Conservation (phyloP, 2,113 vertebrate species). For the Podarcis cretensis region DNA sequence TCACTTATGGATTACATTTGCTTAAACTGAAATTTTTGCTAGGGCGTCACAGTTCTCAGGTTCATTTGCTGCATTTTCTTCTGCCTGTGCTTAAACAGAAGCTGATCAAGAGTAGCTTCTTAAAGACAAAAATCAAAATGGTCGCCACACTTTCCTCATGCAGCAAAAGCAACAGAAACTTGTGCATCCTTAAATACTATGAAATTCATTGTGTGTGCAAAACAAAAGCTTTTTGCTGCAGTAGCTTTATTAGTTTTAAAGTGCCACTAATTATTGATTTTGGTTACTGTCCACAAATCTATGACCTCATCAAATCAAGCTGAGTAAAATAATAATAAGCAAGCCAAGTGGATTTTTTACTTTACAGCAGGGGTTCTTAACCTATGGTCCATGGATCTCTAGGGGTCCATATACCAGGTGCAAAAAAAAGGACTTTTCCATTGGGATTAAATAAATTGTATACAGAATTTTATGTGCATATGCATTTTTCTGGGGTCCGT, state of each 20-base stretch:
- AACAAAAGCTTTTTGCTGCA: neutral
- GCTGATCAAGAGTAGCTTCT: neutral
- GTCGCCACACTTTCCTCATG: neutral
- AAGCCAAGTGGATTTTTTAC: too few species aligned
- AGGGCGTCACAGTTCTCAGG: neutral
- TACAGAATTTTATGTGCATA: too few species aligned
- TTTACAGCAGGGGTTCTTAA: too few species aligned
- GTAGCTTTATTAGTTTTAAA: neutral
- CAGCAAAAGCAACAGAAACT: neutral
- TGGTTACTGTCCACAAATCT: neutral
- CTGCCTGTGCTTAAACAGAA: neutral
- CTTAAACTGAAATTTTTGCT: neutral
- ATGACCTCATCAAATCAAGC: neutral
- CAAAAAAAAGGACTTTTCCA: too few species aligned
- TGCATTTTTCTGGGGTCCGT: too few species aligned
- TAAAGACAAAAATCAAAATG: neutral
- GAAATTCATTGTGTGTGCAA: neutral
- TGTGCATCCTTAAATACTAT: neutral
- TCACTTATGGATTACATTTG: neutral
- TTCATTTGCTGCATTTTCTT: neutral
- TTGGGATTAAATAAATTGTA: too few species aligned
- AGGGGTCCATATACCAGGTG: too few species aligned
- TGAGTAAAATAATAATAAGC: too few species aligned
- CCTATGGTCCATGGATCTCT: too few species aligned
- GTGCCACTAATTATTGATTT: neutral